These are phyloP conservation scores for Xenopus tropicalis DNA, from an alignment of 2,113 vertebrate species.

Conservation along the genomic window UCB_Xtro_10.0 CM004451.2:64292001-64292500, in stretches of 20 bases:
- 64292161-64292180: neutral
- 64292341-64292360: neutral
- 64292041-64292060: slow-evolving; percentile 74
- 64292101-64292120: neutral
- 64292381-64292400: slow-evolving; percentile 4
- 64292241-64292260: slow-evolving; percentile 8
- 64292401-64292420: slow-evolving; percentile 16
- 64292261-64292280: neutral
- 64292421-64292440: slow-evolving; percentile 49
- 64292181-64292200: neutral
- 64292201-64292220: too few species aligned
- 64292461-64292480: slow-evolving; percentile 62
- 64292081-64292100: slow-evolving; percentile 44
- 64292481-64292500: slow-evolving; percentile 71
- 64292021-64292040: slow-evolving; percentile 71
- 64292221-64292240: too few species aligned
- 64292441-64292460: slow-evolving; percentile 58
- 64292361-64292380: neutral
- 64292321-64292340: slow-evolving; percentile 31
- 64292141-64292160: neutral
- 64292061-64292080: slow-evolving; percentile 87
- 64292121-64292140: too few species aligned
- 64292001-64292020: slow-evolving; percentile 80
- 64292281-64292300: neutral
- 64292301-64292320: neutral